These are phyloP conservation scores for Gasteruption jaculator DNA, from an alignment of 2,888 invertebrate species.

Conservation along the genomic window DNA sequence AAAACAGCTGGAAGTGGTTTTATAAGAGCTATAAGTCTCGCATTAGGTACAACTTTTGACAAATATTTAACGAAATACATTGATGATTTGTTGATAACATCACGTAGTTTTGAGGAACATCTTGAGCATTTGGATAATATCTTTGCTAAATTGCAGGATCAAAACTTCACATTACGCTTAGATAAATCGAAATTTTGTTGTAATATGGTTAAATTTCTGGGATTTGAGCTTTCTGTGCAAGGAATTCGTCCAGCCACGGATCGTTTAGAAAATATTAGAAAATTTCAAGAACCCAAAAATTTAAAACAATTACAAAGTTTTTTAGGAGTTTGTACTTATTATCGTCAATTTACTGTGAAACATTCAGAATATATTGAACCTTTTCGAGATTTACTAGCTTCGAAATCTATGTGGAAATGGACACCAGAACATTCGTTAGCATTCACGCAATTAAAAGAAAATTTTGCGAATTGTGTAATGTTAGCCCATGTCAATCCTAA, in stretches of 20 bases:
- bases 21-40: conserved; percentile 18
- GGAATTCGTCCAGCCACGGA: conserved; percentile 11
- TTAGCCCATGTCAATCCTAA: conserved; percentile 2
- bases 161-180: conserved; percentile 26
- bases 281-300: conserved; percentile 10
- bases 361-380: conserved; percentile 3
- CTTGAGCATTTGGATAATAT: conserved; percentile 22
- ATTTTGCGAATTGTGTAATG: background rate
- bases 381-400: background rate
- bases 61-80: conserved; percentile 29
- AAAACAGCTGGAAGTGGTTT: conserved; percentile 27
- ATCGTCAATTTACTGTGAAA: conserved; percentile 1
- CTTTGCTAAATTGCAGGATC: conserved; percentile 18
- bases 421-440: background rate
- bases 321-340: conserved; percentile 5
- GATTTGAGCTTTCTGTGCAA: conserved; percentile 10
- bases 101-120: conserved; percentile 24
- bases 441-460: conserved; percentile 1
- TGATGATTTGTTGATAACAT: conserved; percentile 34
- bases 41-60: conserved; percentile 28
- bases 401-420: conserved; percentile 1
- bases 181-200: conserved; percentile 25
- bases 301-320: conserved; percentile 1
- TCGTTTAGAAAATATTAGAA: conserved; percentile 24
- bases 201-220: conserved; percentile 6